phyloP scores from a whole-genome alignment of 2,888 invertebrate genomes.

The Epinotia nisella region DNA sequence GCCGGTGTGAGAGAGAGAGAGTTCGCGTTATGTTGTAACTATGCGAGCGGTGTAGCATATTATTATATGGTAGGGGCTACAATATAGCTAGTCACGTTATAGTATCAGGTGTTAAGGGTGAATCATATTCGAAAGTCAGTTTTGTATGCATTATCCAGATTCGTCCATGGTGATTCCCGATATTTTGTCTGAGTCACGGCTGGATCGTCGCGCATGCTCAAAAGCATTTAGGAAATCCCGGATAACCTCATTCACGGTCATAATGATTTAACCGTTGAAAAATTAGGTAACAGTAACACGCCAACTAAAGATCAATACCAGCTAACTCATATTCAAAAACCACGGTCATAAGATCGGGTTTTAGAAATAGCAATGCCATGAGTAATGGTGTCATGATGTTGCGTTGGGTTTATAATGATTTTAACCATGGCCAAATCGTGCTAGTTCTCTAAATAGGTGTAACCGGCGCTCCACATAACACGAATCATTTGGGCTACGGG shows the following conservation, averaged over 20 bases:
- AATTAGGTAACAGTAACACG: slow-evolving; percentile 29
- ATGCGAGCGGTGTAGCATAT: slow-evolving; percentile 27
- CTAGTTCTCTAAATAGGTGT: slow-evolving; percentile 41
- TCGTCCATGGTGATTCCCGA: slow-evolving; percentile 6
- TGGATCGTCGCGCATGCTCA: slow-evolving; percentile 66
- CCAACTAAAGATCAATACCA: slow-evolving; percentile 10
- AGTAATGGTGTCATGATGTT: slow-evolving; percentile 40
- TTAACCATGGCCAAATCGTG: slow-evolving; percentile 21
- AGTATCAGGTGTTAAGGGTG: background rate
- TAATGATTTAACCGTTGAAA: slow-evolving; percentile 15
- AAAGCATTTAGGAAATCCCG: slow-evolving; percentile 53
- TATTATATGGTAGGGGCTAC: slow-evolving; percentile 6
- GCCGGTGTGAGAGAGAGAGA: slow-evolving; percentile 21
- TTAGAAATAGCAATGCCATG: slow-evolving; percentile 39
- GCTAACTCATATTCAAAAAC: background rate
- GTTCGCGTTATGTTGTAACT: slow-evolving; percentile 24
- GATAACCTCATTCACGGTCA: slow-evolving; percentile 65
- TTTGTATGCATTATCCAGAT: background rate
- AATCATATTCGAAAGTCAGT: background rate
- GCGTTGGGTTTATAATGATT: slow-evolving; percentile 18
- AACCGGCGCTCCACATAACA: slow-evolving; percentile 44
- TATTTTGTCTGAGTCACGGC: slow-evolving; percentile 48
- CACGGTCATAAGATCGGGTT: slow-evolving; percentile 4
- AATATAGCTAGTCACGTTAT: background rate
- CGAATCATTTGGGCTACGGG: slow-evolving; percentile 45